Base-by-base conservation (phyloP, 2,113 vertebrate species). In the Carettochelys insculpta region DNA sequence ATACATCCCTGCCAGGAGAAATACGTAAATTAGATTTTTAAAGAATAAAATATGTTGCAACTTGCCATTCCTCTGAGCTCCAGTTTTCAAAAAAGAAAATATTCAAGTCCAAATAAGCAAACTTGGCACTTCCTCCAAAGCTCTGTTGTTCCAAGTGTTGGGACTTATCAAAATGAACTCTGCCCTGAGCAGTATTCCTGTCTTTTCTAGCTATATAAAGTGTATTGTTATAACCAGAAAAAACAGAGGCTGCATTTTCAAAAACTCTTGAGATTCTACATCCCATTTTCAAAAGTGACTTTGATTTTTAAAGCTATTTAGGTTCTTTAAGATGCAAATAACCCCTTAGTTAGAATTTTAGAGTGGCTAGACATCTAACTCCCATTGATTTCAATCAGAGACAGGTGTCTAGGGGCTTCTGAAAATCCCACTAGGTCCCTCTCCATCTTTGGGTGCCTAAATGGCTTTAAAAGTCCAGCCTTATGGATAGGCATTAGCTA, bases 161-260 rank as follows among this genome's bases (percentile, higher is more conserved):
- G 48, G 31, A 10, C 24, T 94, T 93, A 91, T 89, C 92, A 86
- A 31, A 80, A n/a, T 54, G 41, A 4, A 4, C 58, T 94, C 91
- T 82, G 82, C 48, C 88, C 56, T 45, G 7, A 79, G 8, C 79
- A 56, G n/a, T n/a, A 0, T 65, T 73, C 80, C 29, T 92, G 25
- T 47, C 20, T 92, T 91, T 71, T 27, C 22, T 82, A 27, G 68
- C 52, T 27, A 50, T 47, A 38, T 7, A 61, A 4, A 8, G 0
- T 22, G 48, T 41, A 82, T 54, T 54, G 52, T 53, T 82, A 76
- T 51, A 73, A 80, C 24, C 61, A 77, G 45, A 50, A 56, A 65
- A 76, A 19, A 43, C 11, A 19, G 41, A 20, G 41, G 52, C 41
- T 38, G 73, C 53, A 25, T 50, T 48, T 43, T 43, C 38, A 41